These are phyloP conservation scores for Choloepus didactylus DNA, from an alignment of 2,797 vertebrate genomes.

Conservation along the genomic window DNA sequence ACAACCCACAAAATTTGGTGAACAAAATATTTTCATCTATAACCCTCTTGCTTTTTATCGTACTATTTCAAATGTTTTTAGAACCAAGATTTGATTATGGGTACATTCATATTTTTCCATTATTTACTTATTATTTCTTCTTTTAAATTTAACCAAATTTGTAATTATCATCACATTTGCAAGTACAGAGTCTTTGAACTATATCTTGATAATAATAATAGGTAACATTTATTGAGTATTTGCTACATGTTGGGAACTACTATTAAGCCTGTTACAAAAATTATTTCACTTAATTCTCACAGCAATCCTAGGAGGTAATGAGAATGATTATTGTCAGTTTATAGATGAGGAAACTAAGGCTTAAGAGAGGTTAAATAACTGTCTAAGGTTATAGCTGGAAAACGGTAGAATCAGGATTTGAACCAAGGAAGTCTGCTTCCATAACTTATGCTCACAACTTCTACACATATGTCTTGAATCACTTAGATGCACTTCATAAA, in stretches of 20 bases:
- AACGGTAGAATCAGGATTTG: background rate
- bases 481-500: background rate
- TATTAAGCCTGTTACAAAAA: background rate
- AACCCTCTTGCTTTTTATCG: background rate
- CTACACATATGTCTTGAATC: no score
- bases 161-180: background rate
- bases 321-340: constrained; percentile 38
- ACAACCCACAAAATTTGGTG: background rate
- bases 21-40: background rate
- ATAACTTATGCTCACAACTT: background rate
- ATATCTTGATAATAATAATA: background rate
- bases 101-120: background rate
- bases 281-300: background rate
- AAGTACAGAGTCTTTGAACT: background rate
- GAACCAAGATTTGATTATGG: background rate
- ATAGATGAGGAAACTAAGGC: background rate
- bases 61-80: constrained; percentile 4
- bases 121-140: constrained; percentile 8
- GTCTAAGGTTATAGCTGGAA: background rate
- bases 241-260: background rate
- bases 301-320: background rate
- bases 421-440: background rate
- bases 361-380: background rate
- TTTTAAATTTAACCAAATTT: background rate
- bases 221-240: background rate